phyloP scores from a whole-genome alignment of 2,888 invertebrate genomes.

The Drosophila neonasuta region DNA sequence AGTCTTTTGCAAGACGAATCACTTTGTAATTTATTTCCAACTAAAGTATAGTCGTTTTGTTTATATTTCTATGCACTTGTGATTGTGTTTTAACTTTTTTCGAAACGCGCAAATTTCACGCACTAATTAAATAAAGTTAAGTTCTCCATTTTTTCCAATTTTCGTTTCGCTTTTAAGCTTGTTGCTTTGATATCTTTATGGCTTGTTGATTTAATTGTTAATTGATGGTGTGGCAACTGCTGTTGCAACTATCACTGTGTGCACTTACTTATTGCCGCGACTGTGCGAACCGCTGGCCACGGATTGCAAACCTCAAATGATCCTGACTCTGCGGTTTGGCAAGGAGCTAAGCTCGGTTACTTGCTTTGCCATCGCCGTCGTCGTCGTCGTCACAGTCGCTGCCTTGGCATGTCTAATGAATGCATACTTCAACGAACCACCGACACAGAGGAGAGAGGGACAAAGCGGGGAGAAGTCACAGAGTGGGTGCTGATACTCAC shows the following conservation, averaged over 20 bases:
- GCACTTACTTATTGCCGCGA: constrained; percentile 50
- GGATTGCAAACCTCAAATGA: constrained; percentile 79
- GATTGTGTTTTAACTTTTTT: too few species aligned
- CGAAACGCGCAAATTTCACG: too few species aligned
- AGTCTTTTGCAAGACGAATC: neutral
- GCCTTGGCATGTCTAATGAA: constrained; percentile 68
- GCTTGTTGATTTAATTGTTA: neutral
- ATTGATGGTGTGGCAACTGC: constrained; percentile 12
- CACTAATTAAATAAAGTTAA: neutral
- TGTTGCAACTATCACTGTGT: constrained; percentile 30
- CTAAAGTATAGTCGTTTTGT: neutral
- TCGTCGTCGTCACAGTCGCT: constrained; percentile 23
- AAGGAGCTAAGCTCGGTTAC: constrained; percentile 79
- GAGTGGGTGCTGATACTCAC: constrained; percentile 6
- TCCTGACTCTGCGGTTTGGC: constrained; percentile 69
- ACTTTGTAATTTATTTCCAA: constrained; percentile 13
- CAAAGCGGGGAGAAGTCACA: neutral
- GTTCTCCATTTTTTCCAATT: too few species aligned
- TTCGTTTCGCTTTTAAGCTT: neutral
- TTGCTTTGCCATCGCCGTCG: constrained; percentile 6
- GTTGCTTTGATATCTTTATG: neutral
- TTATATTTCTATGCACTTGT: neutral
- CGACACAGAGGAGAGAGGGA: neutral
- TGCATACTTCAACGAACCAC: constrained; percentile 61
- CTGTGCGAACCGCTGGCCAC: constrained; percentile 71